These are phyloP conservation scores for Gopherus evgoodei DNA, from an alignment of 2,113 vertebrate species.

Conservation along the genomic window DNA sequence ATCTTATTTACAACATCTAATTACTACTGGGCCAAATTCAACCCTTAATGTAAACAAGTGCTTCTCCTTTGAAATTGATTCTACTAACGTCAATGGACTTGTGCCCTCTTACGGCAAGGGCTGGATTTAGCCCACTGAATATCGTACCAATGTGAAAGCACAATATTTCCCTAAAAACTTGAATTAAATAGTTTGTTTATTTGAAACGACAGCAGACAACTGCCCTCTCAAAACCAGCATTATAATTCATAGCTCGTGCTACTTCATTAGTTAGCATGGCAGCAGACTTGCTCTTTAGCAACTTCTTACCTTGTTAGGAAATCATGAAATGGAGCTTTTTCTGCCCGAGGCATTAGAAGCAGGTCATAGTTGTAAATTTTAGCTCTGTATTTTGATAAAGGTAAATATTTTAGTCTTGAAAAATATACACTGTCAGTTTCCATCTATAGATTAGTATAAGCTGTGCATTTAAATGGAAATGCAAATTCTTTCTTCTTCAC, in stretches of 20 bases:
- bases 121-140: not conserved
- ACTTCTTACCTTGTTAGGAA: constrained; percentile 39
- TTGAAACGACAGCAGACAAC: not conserved
- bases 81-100: not conserved
- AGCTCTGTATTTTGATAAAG: constrained; percentile 34
- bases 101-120: not conserved
- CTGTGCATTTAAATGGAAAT: constrained; percentile 62
- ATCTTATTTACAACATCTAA: not conserved
- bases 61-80: not conserved
- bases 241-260: not conserved
- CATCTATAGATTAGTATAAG: constrained; percentile 57
- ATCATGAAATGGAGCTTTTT: not conserved
- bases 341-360: constrained; percentile 12
- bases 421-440: constrained; percentile 64
- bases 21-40: not conserved
- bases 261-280: constrained; percentile 37
- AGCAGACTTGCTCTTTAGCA: not conserved
- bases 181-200: not conserved
- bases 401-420: constrained; percentile 65
- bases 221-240: not conserved
- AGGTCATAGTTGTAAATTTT: constrained; percentile 35
- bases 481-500: constrained; percentile 59
- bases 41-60: not conserved
- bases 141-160: not conserved
- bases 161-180: not conserved